Percentiles rank a stretch among this genome's conserved stretches.
Evolutionary conservation across 2,113 vertebrate genomes (phyloP).

Genomic region (Mustela lutreola): DNA sequence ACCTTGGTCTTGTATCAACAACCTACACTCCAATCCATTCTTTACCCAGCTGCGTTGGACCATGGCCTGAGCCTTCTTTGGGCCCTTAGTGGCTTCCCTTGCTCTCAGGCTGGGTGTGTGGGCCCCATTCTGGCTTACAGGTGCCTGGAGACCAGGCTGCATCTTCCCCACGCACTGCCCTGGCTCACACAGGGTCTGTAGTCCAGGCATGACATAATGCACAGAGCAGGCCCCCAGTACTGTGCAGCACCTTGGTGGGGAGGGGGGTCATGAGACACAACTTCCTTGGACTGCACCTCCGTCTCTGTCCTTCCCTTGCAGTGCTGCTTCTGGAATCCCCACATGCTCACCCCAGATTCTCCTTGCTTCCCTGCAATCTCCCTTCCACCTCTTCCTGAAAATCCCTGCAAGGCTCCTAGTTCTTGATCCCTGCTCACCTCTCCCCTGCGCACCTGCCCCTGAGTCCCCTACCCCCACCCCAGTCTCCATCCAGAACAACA

Average conservation of each 20-base stretch:
- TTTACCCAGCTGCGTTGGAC: not conserved
- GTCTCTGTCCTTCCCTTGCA: not conserved
- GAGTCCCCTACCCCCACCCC: accelerated
- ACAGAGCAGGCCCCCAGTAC: not conserved
- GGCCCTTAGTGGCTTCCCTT: not conserved
- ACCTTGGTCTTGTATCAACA: not conserved
- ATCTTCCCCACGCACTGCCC: not conserved
- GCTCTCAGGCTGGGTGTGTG: not conserved
- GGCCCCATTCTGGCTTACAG: not conserved
- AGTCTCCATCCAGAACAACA: not conserved
- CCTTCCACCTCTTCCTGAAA: not conserved
- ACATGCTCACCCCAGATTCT: not conserved
- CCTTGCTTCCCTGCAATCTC: not conserved
- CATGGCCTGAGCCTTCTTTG: not conserved
- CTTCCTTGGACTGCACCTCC: too few relatives aligned
- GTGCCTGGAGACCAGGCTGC: not conserved
- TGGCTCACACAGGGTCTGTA: too few relatives aligned
- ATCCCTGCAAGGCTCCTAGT: not conserved
- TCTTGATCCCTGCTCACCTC: not conserved
- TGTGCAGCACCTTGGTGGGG: accelerated
- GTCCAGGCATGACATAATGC: not conserved
- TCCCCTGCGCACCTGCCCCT: not conserved
- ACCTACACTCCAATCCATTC: not conserved
- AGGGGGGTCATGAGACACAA: accelerated
- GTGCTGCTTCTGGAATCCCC: not conserved